Evolutionary conservation across 37 sponge, comb jelly and placozoan species (phyloP).

Genomic region (Beroe forskalii): DNA sequence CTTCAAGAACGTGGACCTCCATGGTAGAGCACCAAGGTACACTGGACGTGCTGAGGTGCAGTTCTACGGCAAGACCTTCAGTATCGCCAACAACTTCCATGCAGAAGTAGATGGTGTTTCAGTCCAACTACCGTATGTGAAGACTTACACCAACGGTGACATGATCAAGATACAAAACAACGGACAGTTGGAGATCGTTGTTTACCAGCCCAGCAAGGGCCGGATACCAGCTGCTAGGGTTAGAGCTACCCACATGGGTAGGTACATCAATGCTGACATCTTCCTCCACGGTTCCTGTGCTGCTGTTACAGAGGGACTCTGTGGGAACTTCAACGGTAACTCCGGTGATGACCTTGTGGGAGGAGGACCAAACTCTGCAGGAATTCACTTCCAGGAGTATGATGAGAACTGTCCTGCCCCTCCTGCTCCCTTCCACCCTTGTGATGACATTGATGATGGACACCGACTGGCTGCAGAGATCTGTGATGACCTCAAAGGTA

Average conservation of each 20-base stretch:
- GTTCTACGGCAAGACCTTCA: neutral
- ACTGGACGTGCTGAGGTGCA: neutral
- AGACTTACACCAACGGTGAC: conserved; percentile 23
- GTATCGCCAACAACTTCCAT: neutral
- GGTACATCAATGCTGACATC: conserved; percentile 12
- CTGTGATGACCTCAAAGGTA: neutral
- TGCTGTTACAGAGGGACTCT: neutral
- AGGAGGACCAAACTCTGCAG: conserved; percentile 9
- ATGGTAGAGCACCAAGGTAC: neutral
- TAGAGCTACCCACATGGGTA: conserved; percentile 7
- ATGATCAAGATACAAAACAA: neutral
- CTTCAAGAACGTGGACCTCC: conserved; percentile 15
- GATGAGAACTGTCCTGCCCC: too few relatives aligned
- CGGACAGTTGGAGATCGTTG: conserved; percentile 11
- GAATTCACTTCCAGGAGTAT: neutral
- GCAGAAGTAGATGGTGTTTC: neutral
- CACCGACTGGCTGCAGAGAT: too few relatives aligned
- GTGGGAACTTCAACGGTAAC: conserved; percentile 17
- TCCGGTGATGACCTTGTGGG: conserved; percentile 4
- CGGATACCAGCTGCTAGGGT: neutral
- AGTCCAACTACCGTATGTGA: conserved; percentile 9
- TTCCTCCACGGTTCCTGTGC: conserved; percentile 40
- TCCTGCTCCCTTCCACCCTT: conserved; percentile 6
- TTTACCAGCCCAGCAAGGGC: neutral
- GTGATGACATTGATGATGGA: neutral